phyloP scores from a whole-genome alignment of 2,888 invertebrate genomes.

The Ecliptopera silaceata region DNA sequence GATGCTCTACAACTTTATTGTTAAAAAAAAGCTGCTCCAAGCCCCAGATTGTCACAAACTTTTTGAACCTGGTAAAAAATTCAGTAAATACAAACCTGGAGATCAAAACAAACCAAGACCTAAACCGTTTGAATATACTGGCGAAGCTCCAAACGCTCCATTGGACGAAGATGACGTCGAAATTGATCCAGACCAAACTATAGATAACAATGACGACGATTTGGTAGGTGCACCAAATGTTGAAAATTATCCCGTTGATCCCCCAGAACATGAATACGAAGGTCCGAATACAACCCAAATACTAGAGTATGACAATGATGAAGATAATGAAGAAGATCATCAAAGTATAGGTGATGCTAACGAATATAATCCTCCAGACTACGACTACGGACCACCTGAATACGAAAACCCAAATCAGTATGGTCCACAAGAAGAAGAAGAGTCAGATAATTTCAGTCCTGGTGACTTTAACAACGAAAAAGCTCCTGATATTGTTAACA shows the following conservation, averaged over 20 bases:
- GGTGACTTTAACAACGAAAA: not conserved
- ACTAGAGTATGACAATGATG: not conserved
- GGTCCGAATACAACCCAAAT: not conserved
- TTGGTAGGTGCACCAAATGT: conserved; percentile 11
- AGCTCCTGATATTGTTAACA: not conserved
- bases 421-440: not conserved
- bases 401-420: not conserved
- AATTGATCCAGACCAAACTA: not conserved
- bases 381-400: not conserved
- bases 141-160: conserved; percentile 13
- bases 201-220: not conserved
- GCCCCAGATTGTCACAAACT: conserved; percentile 53
- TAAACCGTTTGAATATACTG: conserved; percentile 52
- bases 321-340: not conserved
- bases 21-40: conserved; percentile 39
- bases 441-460: not conserved
- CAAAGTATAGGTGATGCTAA: not conserved
- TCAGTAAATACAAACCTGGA: conserved; percentile 27
- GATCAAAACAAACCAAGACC: conserved; percentile 33
- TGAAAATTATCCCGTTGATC: not conserved
- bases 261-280: not conserved
- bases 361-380: not conserved
- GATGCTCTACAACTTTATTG: conserved; percentile 59
- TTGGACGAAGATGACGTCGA: not conserved
- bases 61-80: conserved; percentile 48